A percentile compares a stretch with the other conserved stretches of the same genome.
Evolutionary conservation across 2,797 vertebrate species (phyloP).

Genomic region (Syngnathus rostellatus): DNA sequence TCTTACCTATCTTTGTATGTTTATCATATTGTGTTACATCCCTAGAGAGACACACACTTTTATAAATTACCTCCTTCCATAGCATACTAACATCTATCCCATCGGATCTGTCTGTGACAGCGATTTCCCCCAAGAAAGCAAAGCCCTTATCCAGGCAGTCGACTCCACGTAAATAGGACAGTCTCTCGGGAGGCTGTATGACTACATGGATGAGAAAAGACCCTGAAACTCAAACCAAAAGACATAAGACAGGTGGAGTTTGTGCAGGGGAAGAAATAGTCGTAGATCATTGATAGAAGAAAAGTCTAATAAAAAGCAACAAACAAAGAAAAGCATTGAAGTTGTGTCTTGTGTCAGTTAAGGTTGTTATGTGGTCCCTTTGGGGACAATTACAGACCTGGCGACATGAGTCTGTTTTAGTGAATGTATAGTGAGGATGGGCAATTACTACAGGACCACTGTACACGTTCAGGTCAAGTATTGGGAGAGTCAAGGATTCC

Average conservation of each 20-base stretch:
- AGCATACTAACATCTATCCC: constrained; percentile 9
- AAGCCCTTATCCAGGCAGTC: constrained; percentile 29
- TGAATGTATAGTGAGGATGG: not conserved
- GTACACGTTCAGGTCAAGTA: too few species aligned
- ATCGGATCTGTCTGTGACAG: constrained; percentile 6
- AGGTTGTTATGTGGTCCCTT: constrained; percentile 9
- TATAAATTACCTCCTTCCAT: constrained; percentile 3
- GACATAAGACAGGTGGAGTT: not conserved
- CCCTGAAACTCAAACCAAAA: constrained; percentile 7
- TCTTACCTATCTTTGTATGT: not conserved
- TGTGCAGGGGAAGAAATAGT: constrained; percentile 9
- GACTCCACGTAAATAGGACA: constrained; percentile 23
- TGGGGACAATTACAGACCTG: constrained; percentile 11
- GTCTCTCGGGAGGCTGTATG: constrained; percentile 29
- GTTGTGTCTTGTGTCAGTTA: not conserved
- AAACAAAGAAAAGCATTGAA: constrained; percentile 11
- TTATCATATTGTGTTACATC: constrained; percentile 6
- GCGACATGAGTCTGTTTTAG: not conserved
- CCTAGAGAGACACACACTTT: constrained; percentile 7
- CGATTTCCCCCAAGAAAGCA: constrained; percentile 13
- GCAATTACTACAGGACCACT: not conserved
- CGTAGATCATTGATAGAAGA: constrained; percentile 8
- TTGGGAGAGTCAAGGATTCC: too few species aligned
- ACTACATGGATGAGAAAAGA: constrained; percentile 21
- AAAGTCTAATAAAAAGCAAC: constrained; percentile 24